Percentiles rank a stretch among this genome's conserved stretches.
These are phyloP conservation scores for Subacronicta megacephala DNA, from an alignment of 2,888 invertebrate genomes.

Conservation along the genomic window DNA sequence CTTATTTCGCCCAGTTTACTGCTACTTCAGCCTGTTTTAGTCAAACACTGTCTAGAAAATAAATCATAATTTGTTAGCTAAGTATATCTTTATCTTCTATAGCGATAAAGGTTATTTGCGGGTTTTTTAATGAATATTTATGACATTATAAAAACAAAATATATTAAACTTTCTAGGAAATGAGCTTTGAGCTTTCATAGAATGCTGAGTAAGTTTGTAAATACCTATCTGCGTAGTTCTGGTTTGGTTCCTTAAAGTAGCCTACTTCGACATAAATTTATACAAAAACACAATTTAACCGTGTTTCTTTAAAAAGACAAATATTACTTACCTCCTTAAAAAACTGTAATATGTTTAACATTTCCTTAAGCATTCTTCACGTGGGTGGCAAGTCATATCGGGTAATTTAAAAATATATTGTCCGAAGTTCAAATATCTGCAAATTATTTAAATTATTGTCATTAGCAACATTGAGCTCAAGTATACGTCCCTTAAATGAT, in stretches of 20 bases:
- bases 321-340: background rate
- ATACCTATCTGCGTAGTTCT: background rate
- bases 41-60: slow-evolving; percentile 9
- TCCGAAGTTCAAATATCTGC: slow-evolving; percentile 26
- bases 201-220: too few species aligned
- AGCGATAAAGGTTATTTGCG: too few species aligned
- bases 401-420: slow-evolving; percentile 36
- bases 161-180: slow-evolving; percentile 40
- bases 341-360: background rate
- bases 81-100: too few species aligned
- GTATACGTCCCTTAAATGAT: slow-evolving; percentile 45
- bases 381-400: slow-evolving; percentile 31
- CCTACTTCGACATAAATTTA: too few species aligned
- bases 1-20: slow-evolving; percentile 11
- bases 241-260: too few species aligned
- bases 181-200: slow-evolving; percentile 15
- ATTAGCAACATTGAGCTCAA: slow-evolving; percentile 46
- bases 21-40: background rate
- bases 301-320: too few species aligned
- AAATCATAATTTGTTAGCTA: slow-evolving; percentile 5
- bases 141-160: slow-evolving; percentile 12
- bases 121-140: slow-evolving; percentile 38
- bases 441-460: slow-evolving; percentile 45
- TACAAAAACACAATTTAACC: too few species aligned
- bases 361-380: slow-evolving; percentile 2